Percentiles rank a stretch among this genome's conserved stretches.
Conservation (phyloP, 2,888 invertebrate species). For the Orchestes rusci region DNA sequence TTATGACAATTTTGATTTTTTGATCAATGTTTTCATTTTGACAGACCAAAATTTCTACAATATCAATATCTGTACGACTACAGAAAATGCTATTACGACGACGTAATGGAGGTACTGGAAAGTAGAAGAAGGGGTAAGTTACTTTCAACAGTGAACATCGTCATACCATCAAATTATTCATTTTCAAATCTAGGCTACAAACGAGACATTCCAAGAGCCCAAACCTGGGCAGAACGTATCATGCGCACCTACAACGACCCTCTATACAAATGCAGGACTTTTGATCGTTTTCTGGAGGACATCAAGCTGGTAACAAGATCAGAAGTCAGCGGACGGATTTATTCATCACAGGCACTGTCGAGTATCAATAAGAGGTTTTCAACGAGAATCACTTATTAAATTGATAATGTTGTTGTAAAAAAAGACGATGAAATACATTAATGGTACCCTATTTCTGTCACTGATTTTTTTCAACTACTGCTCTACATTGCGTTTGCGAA, state of each 20-base stretch:
- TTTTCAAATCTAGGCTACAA: constrained; percentile 35
- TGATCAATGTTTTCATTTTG: no score
- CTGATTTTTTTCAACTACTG: no score
- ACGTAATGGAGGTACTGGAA: constrained; percentile 69
- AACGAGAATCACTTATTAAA: constrained; percentile 12
- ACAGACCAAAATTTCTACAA: constrained; percentile 66
- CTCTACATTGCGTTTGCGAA: no score
- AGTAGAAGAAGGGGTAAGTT: constrained; percentile 52
- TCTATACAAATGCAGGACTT: constrained; percentile 36
- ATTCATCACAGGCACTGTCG: constrained; percentile 57
- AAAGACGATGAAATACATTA: no score
- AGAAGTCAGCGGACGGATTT: constrained; percentile 57
- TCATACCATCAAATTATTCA: not conserved
- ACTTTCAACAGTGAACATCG: not conserved
- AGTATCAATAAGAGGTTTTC: constrained; percentile 62
- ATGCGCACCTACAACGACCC: constrained; percentile 53
- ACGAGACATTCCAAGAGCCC: constrained; percentile 62
- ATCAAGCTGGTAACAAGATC: constrained; percentile 50
- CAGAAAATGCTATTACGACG: constrained; percentile 73
- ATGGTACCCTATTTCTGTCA: no score
- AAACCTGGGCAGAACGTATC: constrained; percentile 75
- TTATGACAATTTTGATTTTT: no score
- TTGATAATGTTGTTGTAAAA: not conserved
- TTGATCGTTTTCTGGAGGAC: constrained; percentile 31
- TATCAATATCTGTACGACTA: constrained; percentile 75